Evolutionary conservation across 2,888 invertebrate species (phyloP).

Genomic region (Cephus runcator): DNA sequence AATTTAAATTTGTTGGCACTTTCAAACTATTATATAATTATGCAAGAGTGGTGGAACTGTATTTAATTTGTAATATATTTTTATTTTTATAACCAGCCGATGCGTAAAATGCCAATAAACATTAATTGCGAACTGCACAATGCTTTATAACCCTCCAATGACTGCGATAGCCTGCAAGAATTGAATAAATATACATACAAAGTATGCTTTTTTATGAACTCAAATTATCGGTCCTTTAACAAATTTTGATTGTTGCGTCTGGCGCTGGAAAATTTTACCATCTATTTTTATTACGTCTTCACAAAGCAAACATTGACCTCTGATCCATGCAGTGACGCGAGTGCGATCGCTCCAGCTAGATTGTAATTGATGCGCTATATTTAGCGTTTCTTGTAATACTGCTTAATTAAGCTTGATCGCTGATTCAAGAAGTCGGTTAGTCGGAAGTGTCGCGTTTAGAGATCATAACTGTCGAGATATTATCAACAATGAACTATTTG

Average conservation of each 20-base stretch:
- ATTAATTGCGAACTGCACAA: background rate
- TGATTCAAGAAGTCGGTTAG: background rate
- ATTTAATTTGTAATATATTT: background rate
- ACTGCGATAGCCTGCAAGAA: background rate
- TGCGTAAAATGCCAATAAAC: background rate
- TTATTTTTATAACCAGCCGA: background rate
- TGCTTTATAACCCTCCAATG: background rate
- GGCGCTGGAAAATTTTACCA: background rate
- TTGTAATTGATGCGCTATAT: background rate
- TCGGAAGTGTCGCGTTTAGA: background rate
- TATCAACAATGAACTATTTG: slow-evolving; percentile 30
- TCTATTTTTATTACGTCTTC: background rate
- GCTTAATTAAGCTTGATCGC: background rate
- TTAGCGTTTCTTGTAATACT: background rate
- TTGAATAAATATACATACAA: background rate
- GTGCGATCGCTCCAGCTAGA: background rate
- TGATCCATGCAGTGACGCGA: background rate
- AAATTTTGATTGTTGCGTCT: background rate
- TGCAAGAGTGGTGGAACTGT: background rate
- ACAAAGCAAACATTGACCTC: background rate
- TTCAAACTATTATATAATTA: background rate
- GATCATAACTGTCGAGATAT: background rate
- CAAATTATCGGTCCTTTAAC: background rate
- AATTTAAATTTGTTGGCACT: background rate
- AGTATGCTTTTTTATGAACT: background rate